Base-by-base conservation (phyloP, 2,113 vertebrate genomes). In the Eptesicus fuscus region DNA sequence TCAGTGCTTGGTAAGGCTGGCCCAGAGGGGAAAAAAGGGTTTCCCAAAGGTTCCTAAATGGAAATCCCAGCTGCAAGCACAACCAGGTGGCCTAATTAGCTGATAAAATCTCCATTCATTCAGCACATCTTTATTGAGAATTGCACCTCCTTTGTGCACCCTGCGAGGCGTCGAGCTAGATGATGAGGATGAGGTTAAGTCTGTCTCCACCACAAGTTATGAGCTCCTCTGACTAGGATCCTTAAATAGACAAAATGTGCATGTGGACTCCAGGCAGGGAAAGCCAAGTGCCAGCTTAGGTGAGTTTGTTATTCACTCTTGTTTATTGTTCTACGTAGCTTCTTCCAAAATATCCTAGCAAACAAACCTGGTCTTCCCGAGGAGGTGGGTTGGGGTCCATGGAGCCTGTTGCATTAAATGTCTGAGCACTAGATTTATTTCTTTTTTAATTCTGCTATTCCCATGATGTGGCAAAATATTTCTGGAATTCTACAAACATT, bases 401-500 rank as follows among this genome's bases (percentile, higher is more conserved):
- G 53, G 53, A 88, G 6, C 73, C 74, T 83, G 59, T 56, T 92
- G 61, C 65, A 65, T 47, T 76, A 94, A 49, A 67, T 65, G 78
- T 30, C 3, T 77, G 37, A 89, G 44, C 17, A 10, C n/a, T 91
- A 65, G 30, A 49, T 20, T 91, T 96, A 17, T 90, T 67, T 70
- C 51, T 77, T 79, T 9, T 85, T 79, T 2, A 74, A 83, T 18
- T 40, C 42, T 88, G 47, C 30, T 89, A 0, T 93, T 78, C 5
- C 35, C 47, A 0, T 51, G 42, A 0, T 44, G 42, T 30, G 77
- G 35, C 44, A 92, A 53, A 71, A 53, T 63, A 85, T 77, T 90
- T 96, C 32, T 82, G 87, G 95, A 91, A 90, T 93, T 88, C 32
- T 90, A 28, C 53, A 80, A 18, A 63, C n/a, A 22, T 25, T 40